Base-by-base conservation (phyloP, 2,797 vertebrate species). In the Chromis chromis region DNA sequence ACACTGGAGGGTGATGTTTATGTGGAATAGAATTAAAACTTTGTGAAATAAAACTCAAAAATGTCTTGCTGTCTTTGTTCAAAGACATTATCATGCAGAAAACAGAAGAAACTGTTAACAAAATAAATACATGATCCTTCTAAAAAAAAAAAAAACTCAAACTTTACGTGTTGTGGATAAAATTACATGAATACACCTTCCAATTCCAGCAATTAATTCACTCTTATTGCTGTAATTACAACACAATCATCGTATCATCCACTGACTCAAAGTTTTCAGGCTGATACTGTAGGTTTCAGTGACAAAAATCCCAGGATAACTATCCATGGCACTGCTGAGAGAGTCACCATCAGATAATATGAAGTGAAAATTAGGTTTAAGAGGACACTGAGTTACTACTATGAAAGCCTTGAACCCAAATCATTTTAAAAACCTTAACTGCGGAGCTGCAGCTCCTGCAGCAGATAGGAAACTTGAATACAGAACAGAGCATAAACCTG, bases 61-160 rank as follows among this genome's bases (percentile, higher is more conserved):
- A 22, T 12, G 7, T 53, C 31, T 25, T 27, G 5, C 2, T 24
- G 8, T 31, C 4, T 49, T 49, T 49, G 11, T 48, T 66, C 36
- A 56, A 78, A 81, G 10, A 61, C 48, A 40, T 33, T n/a, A 0
- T 59, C 87, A 86, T 86, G 83, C 86, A 89, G 44, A 52, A 73
- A 28, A 81, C 55, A 74, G 24, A 33, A 64, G 28, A 80, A 67
- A 64, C 40, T 22, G 27, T 49, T 14, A 53, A 62, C 28, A 76
- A 80, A 60, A 56, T 6, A 72, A 55, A 60, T 1, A 74, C 46
- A 1, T 13, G 21, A 57, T 60, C 49, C 14, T 49, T 33, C 46
- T 31, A 48, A 44, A 52, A 61, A 3, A 69, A 44, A 22, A 24
- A 62, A 83, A 78, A 48, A 33, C 33, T 44, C 40, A 76, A 71